Evolutionary conservation across 1,140 invertebrate genomes (phyloP).

Genomic region (Paraescarpia echinospica): DNA sequence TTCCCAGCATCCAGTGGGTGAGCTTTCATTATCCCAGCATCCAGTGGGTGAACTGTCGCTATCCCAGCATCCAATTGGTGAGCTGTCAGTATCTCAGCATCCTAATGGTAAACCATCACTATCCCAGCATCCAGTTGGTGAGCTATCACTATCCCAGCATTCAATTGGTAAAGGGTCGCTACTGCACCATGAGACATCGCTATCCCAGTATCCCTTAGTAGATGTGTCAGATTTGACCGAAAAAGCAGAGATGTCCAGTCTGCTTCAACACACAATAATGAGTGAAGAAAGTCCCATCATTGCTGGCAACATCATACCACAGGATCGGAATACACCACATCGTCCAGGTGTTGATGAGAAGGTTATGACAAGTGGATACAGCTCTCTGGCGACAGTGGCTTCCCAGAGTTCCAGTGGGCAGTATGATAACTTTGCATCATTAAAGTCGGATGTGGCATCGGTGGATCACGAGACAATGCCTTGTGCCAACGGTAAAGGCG

Average conservation of each 20-base stretch:
- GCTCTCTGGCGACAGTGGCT: background rate
- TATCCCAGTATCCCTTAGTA: background rate
- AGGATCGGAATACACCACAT: background rate
- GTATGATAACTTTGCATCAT: background rate
- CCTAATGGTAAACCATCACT: background rate
- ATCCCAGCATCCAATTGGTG: background rate
- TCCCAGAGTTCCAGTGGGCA: background rate
- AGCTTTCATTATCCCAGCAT: background rate
- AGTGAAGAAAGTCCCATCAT: background rate
- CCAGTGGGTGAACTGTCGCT: background rate
- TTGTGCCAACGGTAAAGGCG: background rate
- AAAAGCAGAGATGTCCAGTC: background rate
- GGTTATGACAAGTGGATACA: background rate
- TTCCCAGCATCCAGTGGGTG: background rate
- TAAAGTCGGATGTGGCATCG: background rate
- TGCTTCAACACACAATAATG: background rate
- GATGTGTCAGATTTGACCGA: background rate
- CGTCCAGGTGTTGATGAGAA: background rate
- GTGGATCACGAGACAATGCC: background rate
- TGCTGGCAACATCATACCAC: background rate
- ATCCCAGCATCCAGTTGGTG: background rate
- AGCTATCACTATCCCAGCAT: background rate
- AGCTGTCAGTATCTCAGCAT: background rate
- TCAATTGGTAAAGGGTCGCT: too few relatives aligned
- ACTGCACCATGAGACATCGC: background rate